phyloP scores from a whole-genome alignment of 2,797 vertebrate species.

The Meda fulgida region DNA sequence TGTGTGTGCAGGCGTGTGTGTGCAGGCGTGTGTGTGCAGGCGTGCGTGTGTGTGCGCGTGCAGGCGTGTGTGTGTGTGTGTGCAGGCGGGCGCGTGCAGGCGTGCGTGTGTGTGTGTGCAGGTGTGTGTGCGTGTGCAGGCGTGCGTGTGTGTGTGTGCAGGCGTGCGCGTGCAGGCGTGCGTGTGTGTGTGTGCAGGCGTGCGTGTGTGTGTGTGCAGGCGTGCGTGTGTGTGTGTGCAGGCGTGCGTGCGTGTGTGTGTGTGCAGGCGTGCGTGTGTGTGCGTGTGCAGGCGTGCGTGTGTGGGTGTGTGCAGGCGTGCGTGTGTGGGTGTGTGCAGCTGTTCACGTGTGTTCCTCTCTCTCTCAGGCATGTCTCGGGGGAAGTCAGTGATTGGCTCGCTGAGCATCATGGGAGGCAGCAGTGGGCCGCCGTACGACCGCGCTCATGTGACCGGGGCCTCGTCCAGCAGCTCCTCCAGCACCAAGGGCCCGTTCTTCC shows the following conservation, averaged over 20 bases:
- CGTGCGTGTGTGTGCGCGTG: slow-evolving; percentile 50
- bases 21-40: slow-evolving; percentile 83
- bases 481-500: slow-evolving; percentile 96
- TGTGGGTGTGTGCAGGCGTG: neutral
- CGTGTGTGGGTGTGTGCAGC: neutral
- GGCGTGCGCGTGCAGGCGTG: too few species aligned
- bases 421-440: slow-evolving; percentile 94
- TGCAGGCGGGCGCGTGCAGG: too few species aligned
- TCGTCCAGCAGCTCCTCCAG: slow-evolving; percentile 98
- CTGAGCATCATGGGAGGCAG: slow-evolving; percentile 98
- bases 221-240: slow-evolving; percentile 52
- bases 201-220: too few species aligned
- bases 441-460: slow-evolving; percentile 95
- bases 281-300: too few species aligned
- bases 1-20: slow-evolving; percentile 74
- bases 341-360: neutral
- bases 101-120: too few species aligned
- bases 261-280: slow-evolving; percentile 74
- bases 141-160: neutral
- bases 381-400: slow-evolving; percentile 96
- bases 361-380: slow-evolving; percentile 90
- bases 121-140: too few species aligned
- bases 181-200: neutral
- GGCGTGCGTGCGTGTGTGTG: slow-evolving; percentile 73
- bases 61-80: slow-evolving; percentile 79